Percentiles rank a stretch among this genome's conserved stretches.
Evolutionary conservation across 2,113 vertebrate genomes (phyloP).

Genomic region (Emydocephalus ijimae): DNA sequence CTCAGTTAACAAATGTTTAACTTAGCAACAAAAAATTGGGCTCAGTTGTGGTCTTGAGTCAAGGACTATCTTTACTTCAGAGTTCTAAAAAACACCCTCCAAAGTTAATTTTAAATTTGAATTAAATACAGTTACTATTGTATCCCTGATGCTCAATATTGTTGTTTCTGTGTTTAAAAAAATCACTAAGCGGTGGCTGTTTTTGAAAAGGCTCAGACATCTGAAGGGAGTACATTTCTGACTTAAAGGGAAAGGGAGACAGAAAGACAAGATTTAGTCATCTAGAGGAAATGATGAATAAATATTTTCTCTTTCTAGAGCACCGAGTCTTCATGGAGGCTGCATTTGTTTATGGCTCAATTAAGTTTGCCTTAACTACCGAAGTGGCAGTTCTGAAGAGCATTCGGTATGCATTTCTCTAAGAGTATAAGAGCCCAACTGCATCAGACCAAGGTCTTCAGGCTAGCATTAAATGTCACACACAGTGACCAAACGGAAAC

Average conservation of each 20-base stretch:
- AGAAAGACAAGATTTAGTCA: not conserved
- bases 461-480: not conserved
- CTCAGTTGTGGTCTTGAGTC: not conserved
- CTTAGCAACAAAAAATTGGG: not conserved
- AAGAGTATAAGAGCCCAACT: not conserved
- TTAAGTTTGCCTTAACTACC: constrained; percentile 89
- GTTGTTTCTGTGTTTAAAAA: not conserved
- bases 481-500: not conserved
- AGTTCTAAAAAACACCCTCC: not conserved
- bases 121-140: not conserved
- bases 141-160: not conserved
- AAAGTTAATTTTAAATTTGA: not conserved
- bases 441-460: not conserved
- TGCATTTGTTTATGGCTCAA: constrained; percentile 87
- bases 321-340: constrained; percentile 94
- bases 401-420: constrained; percentile 72
- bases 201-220: not conserved
- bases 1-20: too few species aligned
- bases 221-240: not conserved
- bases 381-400: constrained; percentile 78
- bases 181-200: not conserved
- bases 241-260: not conserved
- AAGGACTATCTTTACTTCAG: not conserved
- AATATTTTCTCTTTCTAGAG: constrained; percentile 65
- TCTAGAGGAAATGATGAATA: not conserved